phyloP scores from a whole-genome alignment of 2,797 vertebrate genomes.

The Pangasius larnaudii region DNA sequence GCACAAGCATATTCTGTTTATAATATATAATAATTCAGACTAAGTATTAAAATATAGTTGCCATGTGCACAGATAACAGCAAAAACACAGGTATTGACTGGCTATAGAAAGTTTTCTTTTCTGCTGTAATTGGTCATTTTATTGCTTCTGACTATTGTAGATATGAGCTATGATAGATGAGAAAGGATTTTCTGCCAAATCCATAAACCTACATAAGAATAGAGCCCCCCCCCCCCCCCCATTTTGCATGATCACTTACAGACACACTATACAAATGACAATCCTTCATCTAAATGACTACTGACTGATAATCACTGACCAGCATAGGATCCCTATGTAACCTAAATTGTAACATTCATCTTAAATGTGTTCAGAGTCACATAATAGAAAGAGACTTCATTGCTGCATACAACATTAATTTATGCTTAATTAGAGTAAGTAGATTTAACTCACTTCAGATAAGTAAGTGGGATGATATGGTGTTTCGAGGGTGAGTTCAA shows the following conservation, averaged over 20 bases:
- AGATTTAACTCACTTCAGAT: conserved; percentile 57
- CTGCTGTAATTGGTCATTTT: conserved; percentile 12
- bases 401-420: background rate
- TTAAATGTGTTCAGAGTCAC: background rate
- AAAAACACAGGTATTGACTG: conserved; percentile 24
- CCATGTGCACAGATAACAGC: background rate
- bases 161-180: conserved; percentile 27
- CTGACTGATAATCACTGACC: background rate
- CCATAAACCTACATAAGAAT: conserved; percentile 27
- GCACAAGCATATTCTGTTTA: conserved; percentile 3
- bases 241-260: background rate
- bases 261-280: background rate
- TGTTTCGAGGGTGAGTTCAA: conserved; percentile 29
- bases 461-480: conserved; percentile 59
- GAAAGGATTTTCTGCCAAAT: conserved; percentile 26
- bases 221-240: background rate
- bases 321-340: background rate
- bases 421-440: conserved; percentile 18
- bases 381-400: background rate
- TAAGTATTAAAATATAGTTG: conserved; percentile 36
- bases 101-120: conserved; percentile 23
- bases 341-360: background rate
- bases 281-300: background rate
- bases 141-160: conserved; percentile 35
- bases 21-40: conserved; percentile 21